phyloP scores from a whole-genome alignment of 2,113 vertebrate species.

The Cisticola juncidis region DNA sequence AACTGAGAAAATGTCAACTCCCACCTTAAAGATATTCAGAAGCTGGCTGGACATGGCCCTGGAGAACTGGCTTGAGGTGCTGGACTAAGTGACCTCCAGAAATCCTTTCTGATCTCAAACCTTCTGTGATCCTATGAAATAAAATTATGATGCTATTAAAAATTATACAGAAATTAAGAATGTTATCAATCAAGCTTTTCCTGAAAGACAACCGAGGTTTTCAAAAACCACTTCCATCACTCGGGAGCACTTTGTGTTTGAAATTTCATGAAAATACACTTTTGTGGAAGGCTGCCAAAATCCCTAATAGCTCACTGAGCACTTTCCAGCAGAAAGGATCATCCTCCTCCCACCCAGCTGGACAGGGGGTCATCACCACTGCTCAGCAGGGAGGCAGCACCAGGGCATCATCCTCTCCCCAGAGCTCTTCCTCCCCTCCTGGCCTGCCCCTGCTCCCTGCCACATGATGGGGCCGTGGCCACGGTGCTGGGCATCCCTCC shows the following conservation, averaged over 20 bases:
- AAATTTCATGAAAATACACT: background rate
- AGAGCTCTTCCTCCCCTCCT: background rate
- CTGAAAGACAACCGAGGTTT: background rate
- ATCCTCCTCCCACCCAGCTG: background rate
- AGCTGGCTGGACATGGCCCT: background rate
- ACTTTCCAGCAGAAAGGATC: background rate
- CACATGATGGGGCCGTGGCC: fast-evolving
- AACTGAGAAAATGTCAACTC: background rate
- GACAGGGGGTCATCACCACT: background rate
- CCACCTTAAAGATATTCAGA: background rate
- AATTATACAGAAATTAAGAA: background rate
- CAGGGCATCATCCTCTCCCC: background rate
- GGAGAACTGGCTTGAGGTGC: background rate
- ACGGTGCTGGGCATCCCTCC: background rate
- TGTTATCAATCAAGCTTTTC: background rate
- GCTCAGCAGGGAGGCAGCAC: background rate
- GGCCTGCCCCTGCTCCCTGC: background rate
- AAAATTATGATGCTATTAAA: background rate
- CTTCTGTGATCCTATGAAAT: background rate
- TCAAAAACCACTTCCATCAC: background rate
- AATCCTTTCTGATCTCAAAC: background rate
- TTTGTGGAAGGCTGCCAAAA: background rate
- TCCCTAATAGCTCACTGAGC: background rate
- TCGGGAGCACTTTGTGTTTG: background rate
- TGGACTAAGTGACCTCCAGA: background rate